Evolutionary conservation across 2,888 invertebrate genomes (phyloP).

Genomic region (Synergus japonicus): DNA sequence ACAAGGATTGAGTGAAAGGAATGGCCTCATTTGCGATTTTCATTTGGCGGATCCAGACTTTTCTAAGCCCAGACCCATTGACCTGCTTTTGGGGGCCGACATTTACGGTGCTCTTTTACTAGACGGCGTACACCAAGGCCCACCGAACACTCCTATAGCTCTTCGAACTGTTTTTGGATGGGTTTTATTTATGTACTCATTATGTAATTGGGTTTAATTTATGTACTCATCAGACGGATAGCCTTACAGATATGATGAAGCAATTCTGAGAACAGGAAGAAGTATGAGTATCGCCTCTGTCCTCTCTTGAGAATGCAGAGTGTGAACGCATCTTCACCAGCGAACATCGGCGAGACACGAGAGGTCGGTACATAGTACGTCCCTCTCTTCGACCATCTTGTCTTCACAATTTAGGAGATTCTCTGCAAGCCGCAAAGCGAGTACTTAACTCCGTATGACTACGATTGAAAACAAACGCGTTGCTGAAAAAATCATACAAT

Average conservation of each 20-base stretch:
- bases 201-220: too few species aligned
- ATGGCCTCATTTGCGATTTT: neutral
- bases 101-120: neutral
- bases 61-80: neutral
- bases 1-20: neutral
- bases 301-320: neutral
- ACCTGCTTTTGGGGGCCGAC: neutral
- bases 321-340: neutral
- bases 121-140: neutral
- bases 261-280: slow-evolving; percentile 1
- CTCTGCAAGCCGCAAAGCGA: neutral
- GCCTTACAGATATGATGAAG: neutral
- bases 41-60: neutral
- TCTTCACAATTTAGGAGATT: neutral
- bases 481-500: neutral
- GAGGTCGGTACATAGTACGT: neutral
- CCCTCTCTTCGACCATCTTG: neutral
- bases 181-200: too few species aligned
- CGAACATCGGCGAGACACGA: neutral
- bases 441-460: neutral
- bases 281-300: neutral
- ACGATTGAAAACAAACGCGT: neutral
- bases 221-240: too few species aligned
- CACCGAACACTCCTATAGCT: neutral
- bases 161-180: neutral